phyloP scores from a whole-genome alignment of 2,113 vertebrate genomes.

The Cranoglanis bouderius region DNA sequence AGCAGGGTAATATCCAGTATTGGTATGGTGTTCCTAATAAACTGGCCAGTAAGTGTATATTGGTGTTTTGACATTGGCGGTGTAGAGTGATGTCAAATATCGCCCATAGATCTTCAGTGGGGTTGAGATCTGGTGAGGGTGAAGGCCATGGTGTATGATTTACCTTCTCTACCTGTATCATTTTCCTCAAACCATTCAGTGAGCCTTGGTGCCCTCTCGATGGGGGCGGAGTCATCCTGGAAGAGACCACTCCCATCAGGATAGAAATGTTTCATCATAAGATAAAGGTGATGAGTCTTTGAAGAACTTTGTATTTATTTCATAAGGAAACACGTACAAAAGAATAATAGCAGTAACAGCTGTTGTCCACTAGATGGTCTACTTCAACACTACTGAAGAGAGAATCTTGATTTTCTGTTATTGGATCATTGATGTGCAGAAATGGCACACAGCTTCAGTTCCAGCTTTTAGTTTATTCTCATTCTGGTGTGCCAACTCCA shows the following conservation, averaged over 20 bases:
- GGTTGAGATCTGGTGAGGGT: not conserved
- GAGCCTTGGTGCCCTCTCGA: not conserved
- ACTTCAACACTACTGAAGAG: not conserved
- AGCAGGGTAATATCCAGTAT: not conserved
- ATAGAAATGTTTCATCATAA: not conserved
- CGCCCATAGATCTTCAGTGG: not conserved
- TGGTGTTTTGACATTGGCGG: not conserved
- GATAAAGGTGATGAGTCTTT: not conserved
- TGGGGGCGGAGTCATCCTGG: not conserved
- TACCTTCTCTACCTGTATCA: not conserved
- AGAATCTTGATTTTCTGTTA: not conserved
- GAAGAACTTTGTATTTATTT: not conserved
- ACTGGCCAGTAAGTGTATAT: not conserved
- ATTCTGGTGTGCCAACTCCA: not conserved
- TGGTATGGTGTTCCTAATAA: not conserved
- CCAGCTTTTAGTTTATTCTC: not conserved
- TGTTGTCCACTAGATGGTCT: constrained; percentile 37
- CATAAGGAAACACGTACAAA: not conserved
- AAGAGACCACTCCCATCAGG: not conserved
- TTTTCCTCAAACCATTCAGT: not conserved
- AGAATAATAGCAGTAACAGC: not conserved
- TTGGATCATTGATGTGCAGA: not conserved
- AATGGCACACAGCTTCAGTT: not conserved
- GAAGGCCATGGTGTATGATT: not conserved
- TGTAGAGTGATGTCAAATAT: not conserved